Base-by-base conservation (phyloP, 2,797 vertebrate genomes). In the Tiaroga cobitis region DNA sequence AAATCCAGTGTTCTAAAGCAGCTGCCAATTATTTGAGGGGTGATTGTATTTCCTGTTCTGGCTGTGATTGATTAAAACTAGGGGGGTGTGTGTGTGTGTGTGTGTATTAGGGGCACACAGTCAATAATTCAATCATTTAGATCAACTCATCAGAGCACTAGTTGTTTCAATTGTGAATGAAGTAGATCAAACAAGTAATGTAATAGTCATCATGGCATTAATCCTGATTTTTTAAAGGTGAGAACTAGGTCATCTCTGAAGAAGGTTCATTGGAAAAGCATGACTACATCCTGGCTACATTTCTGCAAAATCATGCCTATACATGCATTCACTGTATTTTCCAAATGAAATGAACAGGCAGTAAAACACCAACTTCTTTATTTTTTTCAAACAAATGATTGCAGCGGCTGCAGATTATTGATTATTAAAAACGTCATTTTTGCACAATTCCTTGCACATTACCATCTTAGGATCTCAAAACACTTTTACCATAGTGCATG, bases 21-120 rank as follows among this genome's bases (percentile, higher is more conserved):
- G 91, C 92, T 94, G 93, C 93, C 93, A 94, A 92, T 95, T 94
- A 94, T 91, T 95, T 93, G 93, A 95, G 90, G 92, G 91, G 90
- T 92, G 91, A 93, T 94, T 93, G 93, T 91, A 61, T 82, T 56
- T 59, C 70, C 85, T 86, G 88, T 81, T 92, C 91, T 93, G 92
- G 90, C 92, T 88, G 87, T 86, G 87, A 91, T 94, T 95, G 94
- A 95, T 95, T 95, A 93, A 94, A 93, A 94, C 90, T 89, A 88
- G 49, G 90, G 91, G 80, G 43, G 34, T 65, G 68, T 87, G 86
- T 13, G n/a, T 13, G n/a, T 26, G n/a, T 34, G 8, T 75, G 49
- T 54, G 41, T 49, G 46, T 75, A 8, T 90, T 83, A 85, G 76
- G 77, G 77, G 87, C 87, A 90, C 91, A 88, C 90, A 91, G 87